Evolutionary conservation across 2,113 vertebrate genomes (phyloP), one percentile per base, ranked within the genome.

Genomic region (Barnardius zonarius): DNA sequence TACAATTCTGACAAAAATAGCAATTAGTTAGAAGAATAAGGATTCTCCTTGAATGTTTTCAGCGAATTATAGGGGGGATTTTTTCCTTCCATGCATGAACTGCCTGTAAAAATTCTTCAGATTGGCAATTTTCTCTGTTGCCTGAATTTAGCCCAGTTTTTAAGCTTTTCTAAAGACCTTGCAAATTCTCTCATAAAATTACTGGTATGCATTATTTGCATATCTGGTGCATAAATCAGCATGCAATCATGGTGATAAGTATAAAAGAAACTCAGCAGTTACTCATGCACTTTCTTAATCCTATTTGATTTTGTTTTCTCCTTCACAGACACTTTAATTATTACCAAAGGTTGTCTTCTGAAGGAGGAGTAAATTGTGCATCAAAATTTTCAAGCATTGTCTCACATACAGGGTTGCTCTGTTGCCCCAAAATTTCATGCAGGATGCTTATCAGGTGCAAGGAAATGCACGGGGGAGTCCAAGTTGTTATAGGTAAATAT

Each of bases 1-100:
- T 93, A 97, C 76, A 49, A 90, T 95, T 91, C 87, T 95, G 89
- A 93, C 94, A 92, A 93, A 95, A 96, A 83, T 68, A 92, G 73
- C 88, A 80, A 88, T 95, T 93, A 88, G 37, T 92, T 74, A 91
- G 70, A 94, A 85, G 81, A 70, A 88, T 72, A 72, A 92, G 79
- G 88, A 95, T 95, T 90, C 78, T 86, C 63, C 83, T 86, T 67
- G 73, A 91, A 91, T 83, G 54, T 80, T 92, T 95, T 81, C 88
- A 79, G 78, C 48, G 91, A 88, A 43, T 68, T 1, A 2, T 67
- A 64, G 33, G 35, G 30, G n/a, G 18, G 2, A 19, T 55, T 80
- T 95, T 93, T 90, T 84, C 31, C 12, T 91, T 57, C 87, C 19
- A 31, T 35, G 11, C 39, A 64, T 17, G 33, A 81, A 52, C 31